Base-by-base conservation (phyloP, 2,797 vertebrate genomes). In the Lagodon rhomboides region DNA sequence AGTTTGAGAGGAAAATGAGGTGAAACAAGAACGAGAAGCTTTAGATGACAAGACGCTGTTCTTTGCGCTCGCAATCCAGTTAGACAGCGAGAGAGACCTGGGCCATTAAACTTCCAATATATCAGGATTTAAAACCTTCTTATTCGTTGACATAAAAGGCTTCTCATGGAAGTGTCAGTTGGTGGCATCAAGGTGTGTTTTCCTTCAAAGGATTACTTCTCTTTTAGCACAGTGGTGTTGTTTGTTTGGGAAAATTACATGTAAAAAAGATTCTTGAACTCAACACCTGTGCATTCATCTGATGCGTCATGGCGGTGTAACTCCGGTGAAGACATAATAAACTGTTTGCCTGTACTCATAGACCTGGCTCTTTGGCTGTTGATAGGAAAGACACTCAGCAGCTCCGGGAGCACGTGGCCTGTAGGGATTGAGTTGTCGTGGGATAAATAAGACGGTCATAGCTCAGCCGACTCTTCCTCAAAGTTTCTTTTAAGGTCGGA, bases 401-500 rank as follows among this genome's bases (percentile, higher is more conserved):
- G 63, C 74, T 77, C 70, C 15, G 15, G 9, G 17, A 34, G 68
- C 60, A 8, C 18, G 51, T 44, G 65, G 75, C 55, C 61, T 63
- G 38, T 13, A 23, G 68, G 49, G 71, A 70, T 50, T 25, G 44
- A 81, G 43, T 10, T 49, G 61, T 20, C 53, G 68, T 3, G 16
- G 59, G 66, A 54, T 43, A 53, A 68, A 64, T 64, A 41, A 54
- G 53, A 77, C 49, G 51, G 55, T 69, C 69, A 46, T 38, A 77
- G 50, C 55, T 77, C 63, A 69, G 9, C 18, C 25, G 22, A 63
- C 20, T 50, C 67, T 69, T 85, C 61, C n/a, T 78, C 60, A 69
- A 59, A 72, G 68, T 61, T 82, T 79, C 63, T 63, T 81, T 86
- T 80, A 72, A 71, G 79, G 63, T 72, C 1, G 38, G 73, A 86